A percentile compares a stretch with the other conserved stretches of the same genome.
Evolutionary conservation across 2,113 vertebrate species (phyloP).

Genomic region (Epinephelus fuscoguttatus): DNA sequence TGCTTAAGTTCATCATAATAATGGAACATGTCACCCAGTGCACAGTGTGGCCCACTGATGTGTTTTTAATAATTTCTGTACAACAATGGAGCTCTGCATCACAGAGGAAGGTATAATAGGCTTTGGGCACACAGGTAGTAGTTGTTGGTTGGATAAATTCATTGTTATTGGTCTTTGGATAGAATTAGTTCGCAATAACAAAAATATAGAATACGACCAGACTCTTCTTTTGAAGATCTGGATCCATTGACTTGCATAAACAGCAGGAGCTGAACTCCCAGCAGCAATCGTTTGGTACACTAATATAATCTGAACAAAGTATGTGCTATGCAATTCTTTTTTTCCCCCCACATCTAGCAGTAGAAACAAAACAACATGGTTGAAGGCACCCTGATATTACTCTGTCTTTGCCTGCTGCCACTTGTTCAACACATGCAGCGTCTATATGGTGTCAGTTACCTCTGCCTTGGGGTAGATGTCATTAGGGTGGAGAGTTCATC

Average conservation of each 20-base stretch:
- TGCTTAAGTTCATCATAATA: neutral
- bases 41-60: neutral
- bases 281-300: neutral
- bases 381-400: neutral
- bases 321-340: neutral
- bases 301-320: neutral
- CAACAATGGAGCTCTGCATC: neutral
- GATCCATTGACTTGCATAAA: neutral
- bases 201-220: neutral
- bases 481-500: constrained; percentile 19
- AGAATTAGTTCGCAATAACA: neutral
- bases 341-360: neutral
- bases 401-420: neutral
- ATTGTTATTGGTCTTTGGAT: neutral
- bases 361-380: neutral
- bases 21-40: neutral
- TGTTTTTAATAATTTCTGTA: neutral
- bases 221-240: neutral
- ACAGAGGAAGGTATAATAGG: neutral
- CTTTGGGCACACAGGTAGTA: neutral
- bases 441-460: constrained; percentile 41
- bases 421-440: neutral
- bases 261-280: neutral
- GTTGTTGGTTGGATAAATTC: neutral
- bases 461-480: constrained; percentile 41